phyloP scores from a whole-genome alignment of 2,888 invertebrate genomes.

The Drosophila pseudotakahashii region DNA sequence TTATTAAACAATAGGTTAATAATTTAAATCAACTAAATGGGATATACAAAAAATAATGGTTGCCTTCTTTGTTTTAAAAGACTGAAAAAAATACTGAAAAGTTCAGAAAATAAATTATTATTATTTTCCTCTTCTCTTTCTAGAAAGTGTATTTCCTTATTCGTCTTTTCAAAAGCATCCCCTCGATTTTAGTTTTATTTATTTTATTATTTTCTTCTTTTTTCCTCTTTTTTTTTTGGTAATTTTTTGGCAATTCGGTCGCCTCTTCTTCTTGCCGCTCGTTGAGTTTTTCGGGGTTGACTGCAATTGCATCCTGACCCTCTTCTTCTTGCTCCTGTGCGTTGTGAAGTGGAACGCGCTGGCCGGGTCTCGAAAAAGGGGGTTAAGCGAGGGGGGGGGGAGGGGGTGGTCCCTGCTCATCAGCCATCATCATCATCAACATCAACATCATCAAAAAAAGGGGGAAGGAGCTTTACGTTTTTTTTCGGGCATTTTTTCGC shows the following conservation, averaged over 20 bases:
- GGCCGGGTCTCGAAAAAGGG: slow-evolving; percentile 11
- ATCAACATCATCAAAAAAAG: slow-evolving; percentile 34
- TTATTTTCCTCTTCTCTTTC: too few species aligned
- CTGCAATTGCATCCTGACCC: slow-evolving; percentile 66
- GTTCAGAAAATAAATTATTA: too few species aligned
- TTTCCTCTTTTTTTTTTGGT: slow-evolving; percentile 20
- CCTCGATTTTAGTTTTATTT: slow-evolving; percentile 27
- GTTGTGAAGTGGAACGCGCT: slow-evolving; percentile 79
- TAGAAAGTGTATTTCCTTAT: neutral
- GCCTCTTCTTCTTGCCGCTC: too few species aligned
- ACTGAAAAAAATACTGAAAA: too few species aligned
- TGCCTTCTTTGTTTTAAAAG: too few species aligned
- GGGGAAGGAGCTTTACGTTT: slow-evolving; percentile 23
- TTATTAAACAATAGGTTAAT: too few species aligned
- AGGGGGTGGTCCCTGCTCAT: slow-evolving; percentile 49
- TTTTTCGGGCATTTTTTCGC: slow-evolving; percentile 50
- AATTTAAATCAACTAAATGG: too few species aligned
- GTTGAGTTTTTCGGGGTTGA: slow-evolving; percentile 68
- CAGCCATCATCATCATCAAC: slow-evolving; percentile 57
- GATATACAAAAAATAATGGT: too few species aligned
- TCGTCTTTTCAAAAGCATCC: slow-evolving; percentile 23
- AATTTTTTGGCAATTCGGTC: slow-evolving; percentile 43
- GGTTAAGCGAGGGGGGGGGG: slow-evolving; percentile 7
- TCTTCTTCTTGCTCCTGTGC: slow-evolving; percentile 49
- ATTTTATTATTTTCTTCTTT: slow-evolving; percentile 10